Base-by-base conservation (phyloP, 2,888 invertebrate genomes). In the Xiphydria camelus region DNA sequence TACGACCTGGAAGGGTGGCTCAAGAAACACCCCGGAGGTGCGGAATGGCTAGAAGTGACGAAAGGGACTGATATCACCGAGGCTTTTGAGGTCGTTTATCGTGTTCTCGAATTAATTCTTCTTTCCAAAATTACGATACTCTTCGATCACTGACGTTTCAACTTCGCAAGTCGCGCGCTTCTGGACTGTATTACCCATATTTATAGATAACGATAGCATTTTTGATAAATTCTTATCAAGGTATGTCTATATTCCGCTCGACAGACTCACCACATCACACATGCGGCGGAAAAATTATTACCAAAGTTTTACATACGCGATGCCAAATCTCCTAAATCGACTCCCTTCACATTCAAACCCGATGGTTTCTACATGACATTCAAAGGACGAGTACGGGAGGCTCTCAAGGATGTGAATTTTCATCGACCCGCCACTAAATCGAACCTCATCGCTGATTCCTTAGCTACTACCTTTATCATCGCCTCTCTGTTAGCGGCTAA, bases 1-100 rank as follows among this genome's bases (percentile, higher is more conserved):
- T 97, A 96, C 73, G 92, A 97, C 76, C 80, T 98, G 18, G 84
- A 85, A 0, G 80, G 82, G 14, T 98, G 94, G 70, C 78, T 89
- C 4, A 74, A 83, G 3, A 80, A 78, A 33, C 97, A 97, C 79
- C 97, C 96, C 0, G 94, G 94, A 22, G 92, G 95, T 1, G 62
- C 78, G 0, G 86, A 87, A 66, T 92, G 91, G 91, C 64, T 91
- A 38, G 76, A 77, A 22, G 76, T 86, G 34, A 83, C 87, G 1
- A 83, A 86, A 81, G 90, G 89, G 0, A 86, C 85, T 1, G 90
- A 91, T 60, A 88, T 91, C 45, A 90, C 90, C 0, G 90, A 91
- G 76, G 83, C 85, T 4, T 91, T 89, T 61, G 88, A 89, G 78
- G 74, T 73, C 44, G 46, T n/a, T n/a, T n/a, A n/a, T n/a, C n/a